Conservation (phyloP, 1,140 invertebrate genomes). For the Cylas formicarius region DNA sequence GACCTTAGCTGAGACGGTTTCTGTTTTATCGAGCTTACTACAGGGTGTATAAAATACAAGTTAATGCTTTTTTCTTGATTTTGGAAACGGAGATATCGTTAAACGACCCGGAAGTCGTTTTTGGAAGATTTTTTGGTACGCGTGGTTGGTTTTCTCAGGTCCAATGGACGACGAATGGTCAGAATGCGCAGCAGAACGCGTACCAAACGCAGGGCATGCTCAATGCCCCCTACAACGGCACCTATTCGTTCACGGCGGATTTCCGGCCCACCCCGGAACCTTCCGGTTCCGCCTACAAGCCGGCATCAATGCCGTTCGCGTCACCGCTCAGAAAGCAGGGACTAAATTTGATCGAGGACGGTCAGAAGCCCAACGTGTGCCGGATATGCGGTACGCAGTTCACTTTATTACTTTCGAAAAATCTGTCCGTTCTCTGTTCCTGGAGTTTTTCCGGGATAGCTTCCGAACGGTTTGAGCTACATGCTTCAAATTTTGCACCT, state of each 20-base stretch:
- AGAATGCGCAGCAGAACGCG: constrained; percentile 43
- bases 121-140: background rate
- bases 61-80: too few species aligned
- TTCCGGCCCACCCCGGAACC: constrained; percentile 49
- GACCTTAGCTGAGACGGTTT: too few species aligned
- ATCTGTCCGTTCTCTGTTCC: too few species aligned
- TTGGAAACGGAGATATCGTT: too few species aligned
- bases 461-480: too few species aligned
- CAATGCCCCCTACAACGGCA: constrained; percentile 55
- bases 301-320: constrained; percentile 33
- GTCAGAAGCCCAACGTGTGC: constrained; percentile 75
- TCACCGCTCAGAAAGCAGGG: constrained; percentile 32
- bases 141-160: constrained; percentile 41
- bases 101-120: too few species aligned
- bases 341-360: constrained; percentile 49
- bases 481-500: too few species aligned
- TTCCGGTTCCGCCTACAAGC: constrained; percentile 33
- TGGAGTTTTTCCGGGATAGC: background rate
- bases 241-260: constrained; percentile 73
- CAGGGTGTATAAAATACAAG: too few species aligned
- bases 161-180: constrained; percentile 54
- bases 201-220: constrained; percentile 51
- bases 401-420: too few species aligned
- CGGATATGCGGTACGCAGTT: constrained; percentile 74
- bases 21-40: too few species aligned